Conservation (phyloP, 2,113 vertebrate species). For the Sterna hirundo region DNA sequence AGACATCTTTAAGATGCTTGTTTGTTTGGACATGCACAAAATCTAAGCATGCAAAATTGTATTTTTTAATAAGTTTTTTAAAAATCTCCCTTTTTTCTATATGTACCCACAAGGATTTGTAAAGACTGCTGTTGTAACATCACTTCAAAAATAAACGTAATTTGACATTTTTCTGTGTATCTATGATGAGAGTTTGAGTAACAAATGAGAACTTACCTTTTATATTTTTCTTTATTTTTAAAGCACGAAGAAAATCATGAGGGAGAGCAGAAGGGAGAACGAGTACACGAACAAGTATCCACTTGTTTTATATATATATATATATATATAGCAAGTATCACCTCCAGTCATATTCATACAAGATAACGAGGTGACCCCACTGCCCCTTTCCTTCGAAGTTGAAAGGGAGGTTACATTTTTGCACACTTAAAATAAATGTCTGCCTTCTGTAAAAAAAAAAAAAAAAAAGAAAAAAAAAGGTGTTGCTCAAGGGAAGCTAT, state of each 20-base stretch:
- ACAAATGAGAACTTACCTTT: neutral
- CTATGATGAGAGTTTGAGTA: neutral
- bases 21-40: neutral
- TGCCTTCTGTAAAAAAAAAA: neutral
- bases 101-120: neutral
- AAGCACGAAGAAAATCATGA: neutral
- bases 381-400: neutral
- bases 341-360: neutral
- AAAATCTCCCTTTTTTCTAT: neutral
- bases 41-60: neutral
- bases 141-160: neutral
- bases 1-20: neutral
- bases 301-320: neutral
- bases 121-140: neutral
- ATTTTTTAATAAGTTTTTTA: neutral
- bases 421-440: slow-evolving; percentile 14
- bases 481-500: slow-evolving; percentile 56
- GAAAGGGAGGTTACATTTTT: slow-evolving; percentile 16
- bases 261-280: neutral
- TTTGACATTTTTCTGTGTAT: neutral
- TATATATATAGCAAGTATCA: neutral
- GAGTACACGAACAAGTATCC: neutral
- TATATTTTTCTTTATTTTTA: neutral
- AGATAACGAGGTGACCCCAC: slow-evolving; percentile 7
- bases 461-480: neutral